Evolutionary conservation across 2,797 vertebrate species (phyloP).

Genomic region (Siniperca undulata): DNA sequence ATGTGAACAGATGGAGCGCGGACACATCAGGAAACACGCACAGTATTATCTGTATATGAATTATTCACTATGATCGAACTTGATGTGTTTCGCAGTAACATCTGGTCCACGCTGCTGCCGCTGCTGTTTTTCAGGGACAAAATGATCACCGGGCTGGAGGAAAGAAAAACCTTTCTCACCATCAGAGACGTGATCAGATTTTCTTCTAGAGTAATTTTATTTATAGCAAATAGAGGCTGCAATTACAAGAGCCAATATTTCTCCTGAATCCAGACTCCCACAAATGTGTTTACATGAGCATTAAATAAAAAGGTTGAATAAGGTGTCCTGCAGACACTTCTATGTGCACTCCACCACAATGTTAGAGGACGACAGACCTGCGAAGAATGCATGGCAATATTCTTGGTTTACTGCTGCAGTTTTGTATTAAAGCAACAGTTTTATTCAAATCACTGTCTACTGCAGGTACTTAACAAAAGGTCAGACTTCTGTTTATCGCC

Average conservation of each 20-base stretch:
- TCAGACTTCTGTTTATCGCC: background rate
- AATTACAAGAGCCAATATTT: background rate
- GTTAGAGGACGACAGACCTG: background rate
- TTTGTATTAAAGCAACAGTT: background rate
- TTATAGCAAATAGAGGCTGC: background rate
- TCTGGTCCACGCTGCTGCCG: constrained; percentile 26
- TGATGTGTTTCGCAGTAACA: constrained; percentile 27
- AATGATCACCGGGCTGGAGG: background rate
- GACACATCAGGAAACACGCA: constrained; percentile 19
- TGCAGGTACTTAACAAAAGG: background rate
- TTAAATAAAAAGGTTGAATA: background rate
- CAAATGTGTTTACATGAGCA: background rate
- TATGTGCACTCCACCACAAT: background rate
- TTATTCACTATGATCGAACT: constrained; percentile 41
- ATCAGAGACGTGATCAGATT: background rate
- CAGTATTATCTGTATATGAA: constrained; percentile 23
- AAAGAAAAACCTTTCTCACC: background rate
- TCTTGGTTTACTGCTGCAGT: background rate
- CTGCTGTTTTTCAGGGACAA: background rate
- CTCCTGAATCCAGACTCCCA: background rate
- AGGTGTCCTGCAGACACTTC: background rate
- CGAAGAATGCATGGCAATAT: background rate
- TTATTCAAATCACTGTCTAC: background rate
- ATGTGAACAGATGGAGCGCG: constrained; percentile 40
- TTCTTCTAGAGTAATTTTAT: constrained; percentile 17